A percentile compares a stretch with the other conserved stretches of the same genome.
phyloP scores from a whole-genome alignment of 2,797 vertebrate species.

The Molossus molossus region DNA sequence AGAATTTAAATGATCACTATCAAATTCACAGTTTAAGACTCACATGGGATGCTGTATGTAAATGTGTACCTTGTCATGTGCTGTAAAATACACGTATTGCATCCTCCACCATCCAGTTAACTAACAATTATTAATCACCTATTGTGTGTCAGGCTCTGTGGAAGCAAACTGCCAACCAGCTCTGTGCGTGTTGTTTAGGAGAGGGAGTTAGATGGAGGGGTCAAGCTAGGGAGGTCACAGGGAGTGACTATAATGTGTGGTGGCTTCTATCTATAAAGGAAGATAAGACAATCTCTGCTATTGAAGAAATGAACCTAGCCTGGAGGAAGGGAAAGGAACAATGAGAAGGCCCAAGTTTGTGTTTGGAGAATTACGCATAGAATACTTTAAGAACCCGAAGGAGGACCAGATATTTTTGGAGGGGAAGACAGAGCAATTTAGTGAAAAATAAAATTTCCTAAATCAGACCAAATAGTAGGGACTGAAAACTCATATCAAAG shows the following conservation, averaged over 20 bases:
- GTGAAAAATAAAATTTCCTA: conserved; percentile 29
- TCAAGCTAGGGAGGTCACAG: not conserved
- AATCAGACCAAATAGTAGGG: conserved; percentile 20
- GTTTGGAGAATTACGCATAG: not conserved
- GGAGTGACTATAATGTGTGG: not conserved
- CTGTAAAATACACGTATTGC: not conserved
- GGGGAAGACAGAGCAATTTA: not conserved
- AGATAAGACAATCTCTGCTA: not conserved
- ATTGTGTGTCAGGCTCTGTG: not conserved
- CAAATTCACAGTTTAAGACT: not conserved
- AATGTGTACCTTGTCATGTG: not conserved
- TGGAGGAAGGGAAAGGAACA: not conserved
- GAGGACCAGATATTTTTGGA: not conserved
- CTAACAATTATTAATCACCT: conserved; percentile 7
- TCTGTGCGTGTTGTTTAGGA: not conserved
- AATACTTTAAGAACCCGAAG: not conserved
- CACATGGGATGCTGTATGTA: not conserved
- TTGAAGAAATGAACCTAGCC: not conserved
- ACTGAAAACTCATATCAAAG: not conserved
- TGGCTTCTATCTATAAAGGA: not conserved
- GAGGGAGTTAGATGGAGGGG: not conserved
- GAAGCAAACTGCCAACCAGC: not conserved
- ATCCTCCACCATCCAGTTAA: not conserved
- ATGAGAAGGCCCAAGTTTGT: not conserved
- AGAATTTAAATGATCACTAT: not conserved